Conservation (phyloP, 2,797 vertebrate species). For the Trachops cirrhosus region DNA sequence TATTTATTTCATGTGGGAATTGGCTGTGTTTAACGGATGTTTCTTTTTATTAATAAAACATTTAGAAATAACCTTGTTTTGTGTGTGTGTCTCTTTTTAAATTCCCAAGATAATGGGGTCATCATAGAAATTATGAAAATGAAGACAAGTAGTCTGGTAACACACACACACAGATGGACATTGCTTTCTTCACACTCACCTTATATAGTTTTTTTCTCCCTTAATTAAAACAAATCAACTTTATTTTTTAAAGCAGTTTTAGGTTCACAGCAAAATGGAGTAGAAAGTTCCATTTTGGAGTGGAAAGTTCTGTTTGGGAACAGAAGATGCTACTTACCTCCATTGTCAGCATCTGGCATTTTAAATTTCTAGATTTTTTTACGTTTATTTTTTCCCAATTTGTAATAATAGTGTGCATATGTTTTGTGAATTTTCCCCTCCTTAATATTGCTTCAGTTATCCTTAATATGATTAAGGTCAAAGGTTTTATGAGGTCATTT, state of each 20-base stretch:
- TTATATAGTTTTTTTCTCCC: not conserved
- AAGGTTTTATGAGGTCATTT: slow-evolving; percentile 45
- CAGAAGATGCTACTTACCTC: no score
- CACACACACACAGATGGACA: no score
- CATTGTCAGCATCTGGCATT: not conserved
- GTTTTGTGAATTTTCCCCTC: not conserved
- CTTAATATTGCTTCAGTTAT: not conserved
- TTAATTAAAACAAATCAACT: not conserved
- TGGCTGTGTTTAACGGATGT: not conserved
- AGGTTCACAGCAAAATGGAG: not conserved
- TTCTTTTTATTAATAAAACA: not conserved
- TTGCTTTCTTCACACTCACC: not conserved
- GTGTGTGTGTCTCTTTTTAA: not conserved
- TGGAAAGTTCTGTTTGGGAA: not conserved
- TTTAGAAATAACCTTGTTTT: not conserved
- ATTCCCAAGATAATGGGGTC: not conserved
- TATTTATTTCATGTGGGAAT: not conserved
- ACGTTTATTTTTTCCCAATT: not conserved
- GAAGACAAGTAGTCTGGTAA: not conserved
- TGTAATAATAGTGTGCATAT: not conserved
- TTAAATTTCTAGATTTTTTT: not conserved
- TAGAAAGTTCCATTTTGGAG: not conserved
- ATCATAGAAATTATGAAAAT: not conserved
- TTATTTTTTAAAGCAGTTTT: not conserved
- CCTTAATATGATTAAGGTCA: slow-evolving; percentile 43